Evolutionary conservation across 1,140 invertebrate species (phyloP).

Genomic region (Cardiocondyla obscurior): DNA sequence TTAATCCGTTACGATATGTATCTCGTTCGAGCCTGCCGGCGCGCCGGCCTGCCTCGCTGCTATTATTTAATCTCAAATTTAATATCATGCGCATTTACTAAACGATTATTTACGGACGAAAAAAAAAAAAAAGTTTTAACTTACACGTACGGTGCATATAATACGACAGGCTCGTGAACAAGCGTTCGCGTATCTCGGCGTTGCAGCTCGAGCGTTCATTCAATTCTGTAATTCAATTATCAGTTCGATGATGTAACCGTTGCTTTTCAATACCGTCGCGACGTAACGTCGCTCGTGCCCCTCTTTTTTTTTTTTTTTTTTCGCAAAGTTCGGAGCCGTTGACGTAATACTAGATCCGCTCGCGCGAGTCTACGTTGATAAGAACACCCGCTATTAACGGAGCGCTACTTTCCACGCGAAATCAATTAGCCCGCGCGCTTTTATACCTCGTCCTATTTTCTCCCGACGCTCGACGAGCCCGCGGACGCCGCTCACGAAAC

Average conservation of each 20-base stretch:
- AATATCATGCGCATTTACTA: neutral
- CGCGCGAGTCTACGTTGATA: neutral
- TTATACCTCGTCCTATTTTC: no score
- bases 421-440: neutral
- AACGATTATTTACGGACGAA: neutral
- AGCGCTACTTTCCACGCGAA: neutral
- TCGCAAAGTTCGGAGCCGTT: neutral
- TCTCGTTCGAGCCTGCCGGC: neutral
- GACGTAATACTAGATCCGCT: neutral
- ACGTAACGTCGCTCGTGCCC: neutral
- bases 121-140: neutral
- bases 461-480: no score
- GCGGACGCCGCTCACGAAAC: no score
- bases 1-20: neutral
- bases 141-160: no score
- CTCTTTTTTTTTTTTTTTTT: no score
- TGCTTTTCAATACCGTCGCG: neutral
- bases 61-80: neutral
- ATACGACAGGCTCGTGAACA: neutral
- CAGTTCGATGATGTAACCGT: neutral
- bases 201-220: neutral
- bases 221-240: neutral
- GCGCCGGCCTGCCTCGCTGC: neutral
- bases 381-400: neutral
- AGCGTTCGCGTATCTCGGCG: neutral